Conservation (phyloP, 2,113 vertebrate genomes). For the Scortum barcoo region DNA sequence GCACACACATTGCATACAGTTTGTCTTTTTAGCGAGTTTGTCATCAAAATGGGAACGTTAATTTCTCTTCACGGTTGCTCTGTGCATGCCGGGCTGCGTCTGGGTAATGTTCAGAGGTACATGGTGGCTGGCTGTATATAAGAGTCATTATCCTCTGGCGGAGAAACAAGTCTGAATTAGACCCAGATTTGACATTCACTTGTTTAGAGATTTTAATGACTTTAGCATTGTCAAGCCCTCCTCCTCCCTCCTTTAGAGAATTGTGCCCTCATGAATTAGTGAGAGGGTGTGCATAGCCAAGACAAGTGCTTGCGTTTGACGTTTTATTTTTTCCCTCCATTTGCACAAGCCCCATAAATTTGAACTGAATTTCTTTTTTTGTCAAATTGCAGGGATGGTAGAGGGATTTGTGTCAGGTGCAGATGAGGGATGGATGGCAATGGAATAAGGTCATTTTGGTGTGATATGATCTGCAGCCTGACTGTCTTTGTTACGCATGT, state of each 20-base stretch:
- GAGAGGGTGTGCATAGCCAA: constrained; percentile 68
- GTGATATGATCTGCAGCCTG: constrained; percentile 34
- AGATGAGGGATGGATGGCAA: neutral
- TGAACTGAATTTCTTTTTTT: constrained; percentile 49
- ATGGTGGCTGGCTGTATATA: constrained; percentile 32
- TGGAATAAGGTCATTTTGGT: constrained; percentile 55
- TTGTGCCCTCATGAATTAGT: constrained; percentile 79
- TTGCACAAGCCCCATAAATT: constrained; percentile 38
- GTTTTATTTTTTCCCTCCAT: constrained; percentile 22
- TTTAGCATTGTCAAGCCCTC: constrained; percentile 63
- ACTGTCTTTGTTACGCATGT: constrained; percentile 49
- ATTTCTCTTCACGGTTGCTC: constrained; percentile 18
- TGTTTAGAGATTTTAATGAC: constrained; percentile 78
- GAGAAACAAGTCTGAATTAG: constrained; percentile 64
- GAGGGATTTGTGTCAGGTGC: neutral
- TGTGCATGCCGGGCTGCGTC: constrained; percentile 7
- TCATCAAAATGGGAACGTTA: constrained; percentile 14
- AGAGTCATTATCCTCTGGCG: constrained; percentile 61
- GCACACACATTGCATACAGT: neutral
- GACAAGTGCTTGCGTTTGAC: constrained; percentile 60
- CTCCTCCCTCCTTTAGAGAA: constrained; percentile 67
- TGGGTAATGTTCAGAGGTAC: constrained; percentile 48
- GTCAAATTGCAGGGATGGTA: constrained; percentile 14
- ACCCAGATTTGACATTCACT: constrained; percentile 76
- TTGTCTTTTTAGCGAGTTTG: constrained; percentile 16